A percentile compares a stretch with the other conserved stretches of the same genome.
Evolutionary conservation across 2,113 vertebrate genomes (phyloP).

Genomic region (Pseudorectes ferrugineus): DNA sequence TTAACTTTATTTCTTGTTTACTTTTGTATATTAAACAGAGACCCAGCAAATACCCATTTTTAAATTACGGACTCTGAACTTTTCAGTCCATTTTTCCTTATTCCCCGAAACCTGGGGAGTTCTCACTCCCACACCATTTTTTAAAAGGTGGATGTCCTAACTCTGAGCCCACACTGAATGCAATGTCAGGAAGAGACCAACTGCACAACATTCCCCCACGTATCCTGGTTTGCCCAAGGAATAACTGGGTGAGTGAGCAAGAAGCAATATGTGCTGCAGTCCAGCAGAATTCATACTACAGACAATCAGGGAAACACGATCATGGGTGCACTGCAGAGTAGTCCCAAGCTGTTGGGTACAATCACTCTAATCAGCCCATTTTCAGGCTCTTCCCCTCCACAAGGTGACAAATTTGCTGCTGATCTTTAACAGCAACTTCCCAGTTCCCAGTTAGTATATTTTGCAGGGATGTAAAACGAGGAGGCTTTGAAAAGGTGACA

Average conservation of each 20-base stretch:
- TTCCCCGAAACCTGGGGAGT: background rate
- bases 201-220: rapidly evolving
- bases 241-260: background rate
- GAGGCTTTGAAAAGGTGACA: background rate
- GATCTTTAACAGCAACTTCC: background rate
- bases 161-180: background rate
- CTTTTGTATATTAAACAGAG: background rate
- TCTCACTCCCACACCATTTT: background rate
- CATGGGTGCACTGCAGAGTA: background rate
- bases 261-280: background rate
- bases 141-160: background rate
- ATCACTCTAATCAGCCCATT: background rate
- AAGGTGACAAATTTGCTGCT: background rate
- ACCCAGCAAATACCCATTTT: background rate
- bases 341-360: background rate
- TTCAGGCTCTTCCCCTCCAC: background rate
- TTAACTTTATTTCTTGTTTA: background rate
- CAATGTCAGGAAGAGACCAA: background rate
- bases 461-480: background rate
- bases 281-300: background rate
- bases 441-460: background rate
- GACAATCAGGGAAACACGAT: background rate
- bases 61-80: background rate
- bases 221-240: background rate
- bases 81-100: background rate